Conservation (phyloP, 2,797 vertebrate genomes). For the Melanotaenia trifasciata region DNA sequence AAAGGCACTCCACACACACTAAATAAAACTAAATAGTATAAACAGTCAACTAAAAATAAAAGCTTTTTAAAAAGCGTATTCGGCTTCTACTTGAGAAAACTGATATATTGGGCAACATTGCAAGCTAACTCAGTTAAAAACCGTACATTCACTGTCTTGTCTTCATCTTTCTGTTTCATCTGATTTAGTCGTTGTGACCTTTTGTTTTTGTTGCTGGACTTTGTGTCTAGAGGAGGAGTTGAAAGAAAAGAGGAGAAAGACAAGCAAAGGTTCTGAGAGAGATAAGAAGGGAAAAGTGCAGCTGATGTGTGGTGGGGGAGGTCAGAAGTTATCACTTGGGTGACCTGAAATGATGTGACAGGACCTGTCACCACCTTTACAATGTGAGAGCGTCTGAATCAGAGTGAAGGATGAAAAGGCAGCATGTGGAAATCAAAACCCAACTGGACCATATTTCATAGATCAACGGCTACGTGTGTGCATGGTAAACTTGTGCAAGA, state of each 20-base stretch:
- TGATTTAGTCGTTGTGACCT: slow-evolving; percentile 12
- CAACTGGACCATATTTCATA: slow-evolving; percentile 26
- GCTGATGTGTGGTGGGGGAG: slow-evolving; percentile 46
- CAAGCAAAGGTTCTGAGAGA: background rate
- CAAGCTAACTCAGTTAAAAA: background rate
- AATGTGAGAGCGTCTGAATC: slow-evolving; percentile 25
- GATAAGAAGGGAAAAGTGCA: slow-evolving; percentile 27
- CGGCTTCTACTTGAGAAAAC: background rate
- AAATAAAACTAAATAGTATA: background rate
- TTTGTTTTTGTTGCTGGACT: slow-evolving; percentile 14
- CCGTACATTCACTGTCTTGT: background rate
- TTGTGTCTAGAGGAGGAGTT: slow-evolving; percentile 4
- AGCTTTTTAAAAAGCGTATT: background rate
- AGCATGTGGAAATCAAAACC: slow-evolving; percentile 13
- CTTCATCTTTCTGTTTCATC: slow-evolving; percentile 6
- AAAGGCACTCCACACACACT: background rate
- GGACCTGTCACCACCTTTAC: slow-evolving; percentile 47
- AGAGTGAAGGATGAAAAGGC: background rate
- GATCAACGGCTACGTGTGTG: slow-evolving; percentile 35
- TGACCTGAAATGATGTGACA: slow-evolving; percentile 46
- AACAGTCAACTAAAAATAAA: background rate
- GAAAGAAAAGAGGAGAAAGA: background rate
- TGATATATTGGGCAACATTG: background rate
- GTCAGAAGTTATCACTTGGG: slow-evolving; percentile 53
- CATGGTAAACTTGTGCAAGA: slow-evolving; percentile 8